Evolutionary conservation across 23 tunicate genomes (phyloP).

Genomic region (Diplosoma virens): DNA sequence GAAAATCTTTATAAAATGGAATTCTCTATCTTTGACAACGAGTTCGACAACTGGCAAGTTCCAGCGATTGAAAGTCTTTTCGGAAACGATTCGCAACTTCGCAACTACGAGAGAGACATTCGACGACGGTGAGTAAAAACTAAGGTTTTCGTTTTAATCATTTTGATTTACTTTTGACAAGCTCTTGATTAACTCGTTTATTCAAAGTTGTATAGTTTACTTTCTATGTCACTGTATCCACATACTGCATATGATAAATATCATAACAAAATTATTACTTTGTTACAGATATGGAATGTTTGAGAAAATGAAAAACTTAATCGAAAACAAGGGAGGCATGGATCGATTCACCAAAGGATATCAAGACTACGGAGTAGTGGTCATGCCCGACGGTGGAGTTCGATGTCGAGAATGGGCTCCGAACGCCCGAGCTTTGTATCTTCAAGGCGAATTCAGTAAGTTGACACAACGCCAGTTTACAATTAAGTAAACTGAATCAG

Average conservation of each 20-base stretch:
- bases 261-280: not conserved
- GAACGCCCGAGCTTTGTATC: slow-evolving; percentile 59
- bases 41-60: slow-evolving; percentile 28
- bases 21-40: not conserved
- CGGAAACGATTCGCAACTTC: slow-evolving; percentile 1
- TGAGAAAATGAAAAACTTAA: slow-evolving; percentile 28
- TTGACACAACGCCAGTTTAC: no score
- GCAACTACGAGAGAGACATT: slow-evolving; percentile 20
- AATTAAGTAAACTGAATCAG: no score
- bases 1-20: not conserved
- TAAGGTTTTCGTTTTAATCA: not conserved
- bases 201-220: no score
- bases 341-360: slow-evolving; percentile 36
- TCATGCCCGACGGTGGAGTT: slow-evolving; percentile 47
- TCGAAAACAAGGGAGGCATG: slow-evolving; percentile 51
- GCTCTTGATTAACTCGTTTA: no score
- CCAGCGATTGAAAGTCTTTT: slow-evolving; percentile 28
- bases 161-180: not conserved
- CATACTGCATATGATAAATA: no score
- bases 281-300: slow-evolving; percentile 35
- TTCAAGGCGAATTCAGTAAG: slow-evolving; percentile 77
- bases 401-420: slow-evolving; percentile 79
- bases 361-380: slow-evolving; percentile 55
- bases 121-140: not conserved
- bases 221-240: no score